Evolutionary conservation across 2,888 invertebrate species (phyloP), one percentile per base, ranked within the genome.

Genomic region (Plebejus melissa): DNA sequence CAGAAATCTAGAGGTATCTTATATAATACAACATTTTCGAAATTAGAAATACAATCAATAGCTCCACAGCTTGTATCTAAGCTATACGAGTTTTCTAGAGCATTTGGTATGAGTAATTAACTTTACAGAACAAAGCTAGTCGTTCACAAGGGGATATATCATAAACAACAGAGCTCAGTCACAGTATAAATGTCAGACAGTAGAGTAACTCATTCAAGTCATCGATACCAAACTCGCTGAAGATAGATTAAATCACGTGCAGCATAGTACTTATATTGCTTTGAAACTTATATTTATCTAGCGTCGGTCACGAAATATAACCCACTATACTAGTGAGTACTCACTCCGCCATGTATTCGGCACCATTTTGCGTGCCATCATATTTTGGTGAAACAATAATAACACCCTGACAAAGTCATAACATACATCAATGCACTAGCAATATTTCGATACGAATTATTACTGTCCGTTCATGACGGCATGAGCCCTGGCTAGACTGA

Each of bases 121-220:
- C 65, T 65, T 65, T 65, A 28, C 28, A 32, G 65, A 65, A 72
- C 54, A 72, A 72, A 50, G 54, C 72, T 50, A 32, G 72, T 72
- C 38, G 22, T 38, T 72, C 72, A 54, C 32, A 54, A 72, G 50
- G 72, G 50, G 32, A 72, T 32, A 77, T 46, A 74, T 69, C 76
- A 76, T 78, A 78, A 79, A 77, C 76, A 78, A 77, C 69, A 13
- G 76, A 80, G 81, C 81, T 84, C 16, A 54, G 16, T 54, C 54
- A 54, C 54, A 54, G 16, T 54, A 16, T 54, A 54, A 16, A 13
- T 54, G 54, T 13, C 1, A 54, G 11, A 16, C 54, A 54, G 54
- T 54, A 54, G 54, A 13, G 54, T 16, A 54, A 54, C 54, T 54
- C 54, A 54, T 13, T 54, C 1, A 4, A 4, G 54, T 54, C 4